Evolutionary conservation across 2,888 invertebrate species (phyloP).

Genomic region (Nasonia oneida): DNA sequence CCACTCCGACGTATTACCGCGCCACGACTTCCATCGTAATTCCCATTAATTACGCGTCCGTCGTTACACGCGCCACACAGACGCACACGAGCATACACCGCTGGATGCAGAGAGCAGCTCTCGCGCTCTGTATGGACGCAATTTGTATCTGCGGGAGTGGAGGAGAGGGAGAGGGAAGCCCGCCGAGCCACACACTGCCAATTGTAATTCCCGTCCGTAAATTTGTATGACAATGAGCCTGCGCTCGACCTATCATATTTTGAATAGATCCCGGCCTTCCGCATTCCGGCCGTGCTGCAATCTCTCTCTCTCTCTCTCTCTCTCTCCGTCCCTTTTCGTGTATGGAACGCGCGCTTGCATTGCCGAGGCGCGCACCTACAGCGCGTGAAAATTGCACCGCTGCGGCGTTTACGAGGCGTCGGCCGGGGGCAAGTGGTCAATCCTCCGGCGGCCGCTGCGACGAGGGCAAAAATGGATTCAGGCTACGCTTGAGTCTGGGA

Average conservation of each 20-base stretch:
- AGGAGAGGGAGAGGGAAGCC: neutral
- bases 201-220: slow-evolving; percentile 59
- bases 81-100: neutral
- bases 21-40: slow-evolving; percentile 55
- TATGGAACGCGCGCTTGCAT: neutral
- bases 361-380: neutral
- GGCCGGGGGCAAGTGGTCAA: slow-evolving; percentile 36
- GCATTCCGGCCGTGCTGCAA: slow-evolving; percentile 25
- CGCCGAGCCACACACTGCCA: slow-evolving; percentile 39
- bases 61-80: slow-evolving; percentile 6
- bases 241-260: slow-evolving; percentile 56
- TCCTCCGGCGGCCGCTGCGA: neutral
- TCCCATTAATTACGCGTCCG: slow-evolving; percentile 57
- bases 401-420: slow-evolving; percentile 25
- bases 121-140: slow-evolving; percentile 15
- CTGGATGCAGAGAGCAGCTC: neutral
- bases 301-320: neutral
- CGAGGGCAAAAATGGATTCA: slow-evolving; percentile 1
- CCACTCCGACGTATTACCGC: slow-evolving; percentile 48
- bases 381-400: slow-evolving; percentile 14
- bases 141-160: slow-evolving; percentile 54
- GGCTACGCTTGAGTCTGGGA: neutral
- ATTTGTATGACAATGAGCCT: slow-evolving; percentile 62
- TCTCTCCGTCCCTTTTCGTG: neutral
- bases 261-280: slow-evolving; percentile 49